Evolutionary conservation across 1,140 invertebrate genomes (phyloP).

Genomic region (Drosophila athabasca): DNA sequence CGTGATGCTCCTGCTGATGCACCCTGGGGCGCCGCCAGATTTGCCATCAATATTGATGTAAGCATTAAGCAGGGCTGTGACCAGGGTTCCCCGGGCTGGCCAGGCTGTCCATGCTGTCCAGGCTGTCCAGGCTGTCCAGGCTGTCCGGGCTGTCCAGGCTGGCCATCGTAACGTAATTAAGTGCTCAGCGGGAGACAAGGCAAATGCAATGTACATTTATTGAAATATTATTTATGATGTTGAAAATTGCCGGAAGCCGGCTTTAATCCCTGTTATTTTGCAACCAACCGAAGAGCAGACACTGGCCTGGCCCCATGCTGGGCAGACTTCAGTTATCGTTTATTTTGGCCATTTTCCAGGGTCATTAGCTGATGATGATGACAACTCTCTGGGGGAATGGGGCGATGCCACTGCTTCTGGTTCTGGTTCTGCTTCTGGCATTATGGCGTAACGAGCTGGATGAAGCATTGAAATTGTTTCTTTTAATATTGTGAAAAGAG

Average conservation of each 20-base stretch:
- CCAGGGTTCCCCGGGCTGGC: no score
- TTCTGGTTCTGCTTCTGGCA: conserved; percentile 3
- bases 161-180: conserved; percentile 47
- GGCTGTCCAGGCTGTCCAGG: no score
- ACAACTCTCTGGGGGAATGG: background rate
- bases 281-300: background rate
- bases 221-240: conserved; percentile 64
- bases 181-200: conserved; percentile 32
- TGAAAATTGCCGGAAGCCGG: conserved; percentile 46
- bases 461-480: conserved; percentile 28
- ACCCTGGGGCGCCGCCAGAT: background rate
- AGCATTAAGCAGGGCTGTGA: background rate
- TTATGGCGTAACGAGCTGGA: conserved; percentile 30
- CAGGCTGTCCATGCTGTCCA: no score
- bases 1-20: background rate
- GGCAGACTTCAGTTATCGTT: conserved; percentile 38
- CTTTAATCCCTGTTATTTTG: conserved; percentile 29
- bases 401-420: background rate
- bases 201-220: conserved; percentile 49
- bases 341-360: conserved; percentile 55
- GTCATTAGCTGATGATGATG: conserved; percentile 38
- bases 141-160: background rate
- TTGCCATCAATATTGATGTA: background rate
- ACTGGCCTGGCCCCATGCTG: conserved; percentile 26
- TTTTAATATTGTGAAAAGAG: conserved; percentile 1